Conservation (phyloP, 2,113 vertebrate species). For the Galeopterus variegatus region DNA sequence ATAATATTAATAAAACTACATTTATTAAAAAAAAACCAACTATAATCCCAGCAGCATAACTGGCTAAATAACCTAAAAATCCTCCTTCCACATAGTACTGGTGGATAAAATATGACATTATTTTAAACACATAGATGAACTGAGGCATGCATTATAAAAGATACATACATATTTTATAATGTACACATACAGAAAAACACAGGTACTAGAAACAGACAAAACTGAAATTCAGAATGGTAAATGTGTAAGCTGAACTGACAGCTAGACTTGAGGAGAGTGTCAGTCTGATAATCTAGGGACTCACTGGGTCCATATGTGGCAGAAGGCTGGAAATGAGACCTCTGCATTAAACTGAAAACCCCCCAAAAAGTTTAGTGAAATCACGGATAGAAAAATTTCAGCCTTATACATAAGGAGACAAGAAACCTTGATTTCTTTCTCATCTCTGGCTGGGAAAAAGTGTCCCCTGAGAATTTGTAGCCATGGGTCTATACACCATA, state of each 20-base stretch:
- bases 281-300: not conserved
- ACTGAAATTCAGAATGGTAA: constrained; percentile 11
- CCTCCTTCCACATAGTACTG: not conserved
- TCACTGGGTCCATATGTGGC: not conserved
- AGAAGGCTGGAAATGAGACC: not conserved
- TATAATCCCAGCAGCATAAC: not conserved
- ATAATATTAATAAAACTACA: no score
- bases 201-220: not conserved
- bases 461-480: not conserved
- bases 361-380: not conserved
- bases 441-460: not conserved
- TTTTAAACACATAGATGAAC: not conserved
- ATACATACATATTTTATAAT: not conserved
- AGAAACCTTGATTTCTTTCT: not conserved
- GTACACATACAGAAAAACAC: not conserved
- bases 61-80: not conserved
- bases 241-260: not conserved
- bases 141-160: not conserved
- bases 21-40: no score
- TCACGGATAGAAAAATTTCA: not conserved
- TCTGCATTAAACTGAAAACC: not conserved
- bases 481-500: not conserved
- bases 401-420: not conserved
- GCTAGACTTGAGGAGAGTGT: not conserved
- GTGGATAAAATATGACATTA: not conserved